These are phyloP conservation scores for Caenorhabditis inopinata DNA, from an alignment of 1,140 invertebrate species.

Conservation along the genomic window DNA sequence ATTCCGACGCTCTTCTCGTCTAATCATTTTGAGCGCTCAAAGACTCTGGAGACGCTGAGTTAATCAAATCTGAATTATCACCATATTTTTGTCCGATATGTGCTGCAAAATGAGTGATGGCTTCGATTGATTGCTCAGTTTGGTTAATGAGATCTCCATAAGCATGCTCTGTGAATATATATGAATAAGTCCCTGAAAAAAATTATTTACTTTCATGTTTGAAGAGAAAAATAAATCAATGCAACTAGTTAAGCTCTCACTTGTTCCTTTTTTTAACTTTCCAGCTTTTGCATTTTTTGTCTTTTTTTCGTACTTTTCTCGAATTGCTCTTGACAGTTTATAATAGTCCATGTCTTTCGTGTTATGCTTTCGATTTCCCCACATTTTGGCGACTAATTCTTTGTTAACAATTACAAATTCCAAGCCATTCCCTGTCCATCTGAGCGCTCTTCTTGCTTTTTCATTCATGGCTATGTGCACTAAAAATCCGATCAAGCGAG, in stretches of 20 bases:
- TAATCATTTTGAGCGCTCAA: neutral
- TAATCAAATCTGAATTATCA: neutral
- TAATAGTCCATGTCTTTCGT: conserved; percentile 15
- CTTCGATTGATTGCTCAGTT: neutral
- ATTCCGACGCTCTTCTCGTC: too few species aligned
- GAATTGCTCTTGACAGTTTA: conserved; percentile 7
- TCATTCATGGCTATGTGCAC: conserved; percentile 8
- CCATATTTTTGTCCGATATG: neutral
- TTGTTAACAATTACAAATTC: neutral
- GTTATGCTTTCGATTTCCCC: conserved; percentile 8
- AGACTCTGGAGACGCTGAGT: neutral
- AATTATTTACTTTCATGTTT: neutral
- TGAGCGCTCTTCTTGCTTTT: neutral
- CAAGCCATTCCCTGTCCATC: neutral
- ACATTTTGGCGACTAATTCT: neutral
- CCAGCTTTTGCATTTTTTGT: neutral
- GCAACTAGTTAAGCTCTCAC: too few species aligned
- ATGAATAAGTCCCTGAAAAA: neutral
- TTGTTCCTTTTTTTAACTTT: neutral
- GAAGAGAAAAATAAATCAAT: neutral
- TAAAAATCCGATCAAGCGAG: neutral
- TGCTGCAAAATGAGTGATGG: neutral
- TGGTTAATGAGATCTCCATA: conserved; percentile 4
- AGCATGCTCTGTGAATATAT: neutral
- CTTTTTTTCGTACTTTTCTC: conserved; percentile 9